These are phyloP conservation scores for Ricordea florida DNA, from an alignment of 92 coral and sea anemone genomes.

Conservation along the genomic window DNA sequence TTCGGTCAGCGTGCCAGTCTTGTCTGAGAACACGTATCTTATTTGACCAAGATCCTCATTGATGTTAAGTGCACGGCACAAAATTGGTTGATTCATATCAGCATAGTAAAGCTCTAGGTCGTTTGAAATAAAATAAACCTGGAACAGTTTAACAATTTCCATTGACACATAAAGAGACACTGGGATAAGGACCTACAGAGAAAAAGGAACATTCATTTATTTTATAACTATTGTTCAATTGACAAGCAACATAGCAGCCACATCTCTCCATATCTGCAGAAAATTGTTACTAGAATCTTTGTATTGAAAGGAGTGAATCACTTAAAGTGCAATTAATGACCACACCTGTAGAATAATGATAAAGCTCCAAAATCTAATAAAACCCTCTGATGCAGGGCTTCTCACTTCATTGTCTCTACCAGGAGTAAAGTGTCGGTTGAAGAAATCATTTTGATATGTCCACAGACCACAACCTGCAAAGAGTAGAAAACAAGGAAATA, in stretches of 20 bases:
- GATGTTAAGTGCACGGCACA: constrained; percentile 97
- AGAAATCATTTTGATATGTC: constrained; percentile 73
- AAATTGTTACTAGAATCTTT: not conserved
- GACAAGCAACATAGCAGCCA: not conserved
- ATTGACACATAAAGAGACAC: constrained; percentile 95
- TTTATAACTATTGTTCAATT: no score
- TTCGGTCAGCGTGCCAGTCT: constrained; percentile 97
- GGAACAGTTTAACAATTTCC: constrained; percentile 93
- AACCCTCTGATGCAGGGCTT: constrained; percentile 80
- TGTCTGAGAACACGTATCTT: constrained; percentile 95
- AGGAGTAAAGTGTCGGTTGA: constrained; percentile 86
- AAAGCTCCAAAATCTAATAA: constrained; percentile 95
- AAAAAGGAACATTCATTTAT: not conserved
- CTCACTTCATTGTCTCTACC: constrained; percentile 63
- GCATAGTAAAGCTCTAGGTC: constrained; percentile 83
- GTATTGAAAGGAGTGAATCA: no score
- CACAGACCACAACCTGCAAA: constrained; percentile 92
- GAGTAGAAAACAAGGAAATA: not conserved
- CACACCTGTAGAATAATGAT: constrained; percentile 94
- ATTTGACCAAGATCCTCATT: constrained; percentile 98
- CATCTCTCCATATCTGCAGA: not conserved
- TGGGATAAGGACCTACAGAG: constrained; percentile 88
- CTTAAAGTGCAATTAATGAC: not conserved
- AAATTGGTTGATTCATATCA: constrained; percentile 91
- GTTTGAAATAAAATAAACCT: constrained; percentile 86